Percentiles rank a stretch among this genome's conserved stretches.
Conservation (phyloP, 2,113 vertebrate genomes). For the Chaenocephalus aceratus region DNA sequence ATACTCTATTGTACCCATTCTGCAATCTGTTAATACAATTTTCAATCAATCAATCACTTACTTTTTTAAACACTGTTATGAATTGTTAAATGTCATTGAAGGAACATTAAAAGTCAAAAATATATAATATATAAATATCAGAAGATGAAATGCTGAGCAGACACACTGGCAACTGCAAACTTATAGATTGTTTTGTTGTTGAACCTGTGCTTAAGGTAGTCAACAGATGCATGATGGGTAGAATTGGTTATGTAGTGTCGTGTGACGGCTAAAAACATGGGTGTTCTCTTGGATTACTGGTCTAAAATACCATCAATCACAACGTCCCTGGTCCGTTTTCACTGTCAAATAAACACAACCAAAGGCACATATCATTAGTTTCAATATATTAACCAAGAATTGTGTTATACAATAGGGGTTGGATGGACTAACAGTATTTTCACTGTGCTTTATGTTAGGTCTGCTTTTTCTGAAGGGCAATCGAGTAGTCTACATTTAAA, state of each 20-base stretch:
- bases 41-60: background rate
- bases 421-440: background rate
- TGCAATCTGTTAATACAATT: too few species aligned
- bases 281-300: background rate
- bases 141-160: background rate
- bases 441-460: background rate
- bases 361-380: background rate
- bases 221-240: background rate
- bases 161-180: background rate
- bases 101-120: background rate
- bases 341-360: background rate
- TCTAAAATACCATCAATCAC: background rate
- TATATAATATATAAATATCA: background rate
- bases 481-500: background rate
- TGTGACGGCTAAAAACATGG: too few species aligned
- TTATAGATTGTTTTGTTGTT: background rate
- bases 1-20: too few species aligned
- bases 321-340: background rate
- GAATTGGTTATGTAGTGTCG: background rate
- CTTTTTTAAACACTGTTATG: too few species aligned
- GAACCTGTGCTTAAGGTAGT: background rate
- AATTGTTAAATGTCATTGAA: too few species aligned
- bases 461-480: background rate
- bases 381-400: too few species aligned
- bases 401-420: background rate